Evolutionary conservation across 2,113 vertebrate species (phyloP), one percentile per base, ranked within the genome.

Genomic region (Corythoichthys intestinalis): DNA sequence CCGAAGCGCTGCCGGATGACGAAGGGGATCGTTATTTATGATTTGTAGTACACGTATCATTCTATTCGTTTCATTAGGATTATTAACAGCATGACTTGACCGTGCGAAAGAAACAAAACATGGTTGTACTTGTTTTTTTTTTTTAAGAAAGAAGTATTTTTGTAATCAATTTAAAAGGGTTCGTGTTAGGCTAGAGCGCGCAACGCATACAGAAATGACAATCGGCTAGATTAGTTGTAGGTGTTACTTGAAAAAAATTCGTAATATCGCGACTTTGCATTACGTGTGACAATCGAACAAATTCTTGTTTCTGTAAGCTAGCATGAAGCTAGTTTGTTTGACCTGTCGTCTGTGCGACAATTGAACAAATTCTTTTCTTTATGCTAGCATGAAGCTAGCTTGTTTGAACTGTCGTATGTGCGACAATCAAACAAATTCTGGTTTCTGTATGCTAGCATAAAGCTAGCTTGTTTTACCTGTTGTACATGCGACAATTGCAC

Each of bases 41-140:
- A 88, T 79, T 84, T 79, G 85, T 85, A 87, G 84, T 90, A 83
- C 83, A 83, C 87, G 88, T 89, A 88, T 84, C 83, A 85, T 89
- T 88, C 85, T 89, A 87, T 88, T 86, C 87, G 83, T 85, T 86
- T 91, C 83, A 89, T 89, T 84, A 87, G 84, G 73, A 87, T 87
- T 84, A 88, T 75, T 83, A 81, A 88, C 12, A 58, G 56, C 56
- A 58, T 58, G 56, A 58, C 34, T 14, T 58, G 35, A 34, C 17
- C 50, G 15, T 2, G 14, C 50, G 13, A 35, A 35, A 57, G 6
- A 14, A 58, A 13, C 2, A 34, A 56, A 12, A 34, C 1, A 56
- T 9, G 10, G 9, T 7, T 5, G 10, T 37, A 58, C 34, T 58
- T 58, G 34, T 44, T 44, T 44, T 41, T 28, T 56, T 56, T 56